A percentile compares a stretch with the other conserved stretches of the same genome.
Conservation (phyloP, 1,140 invertebrate genomes). For the Ladona fulva region DNA sequence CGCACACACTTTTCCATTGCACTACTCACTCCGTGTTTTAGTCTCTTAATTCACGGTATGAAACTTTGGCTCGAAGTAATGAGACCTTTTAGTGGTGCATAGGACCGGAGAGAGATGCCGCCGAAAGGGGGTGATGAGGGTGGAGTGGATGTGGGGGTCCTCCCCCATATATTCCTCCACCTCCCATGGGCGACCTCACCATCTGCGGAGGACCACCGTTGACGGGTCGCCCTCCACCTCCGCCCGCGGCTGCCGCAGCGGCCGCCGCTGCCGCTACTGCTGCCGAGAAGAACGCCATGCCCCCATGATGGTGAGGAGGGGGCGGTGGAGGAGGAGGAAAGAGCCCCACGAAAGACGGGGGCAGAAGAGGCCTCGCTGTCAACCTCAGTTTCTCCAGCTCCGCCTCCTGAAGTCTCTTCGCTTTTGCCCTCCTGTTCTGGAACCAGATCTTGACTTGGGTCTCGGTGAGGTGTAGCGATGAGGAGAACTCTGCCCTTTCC, state of each 20-base stretch:
- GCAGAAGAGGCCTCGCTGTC: constrained; percentile 50
- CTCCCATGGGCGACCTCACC: neutral
- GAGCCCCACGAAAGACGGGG: constrained; percentile 27
- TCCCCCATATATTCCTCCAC: neutral
- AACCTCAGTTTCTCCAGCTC: constrained; percentile 83
- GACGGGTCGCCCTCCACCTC: neutral
- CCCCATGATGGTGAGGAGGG: neutral
- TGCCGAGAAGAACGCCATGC: neutral
- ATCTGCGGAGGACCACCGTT: neutral
- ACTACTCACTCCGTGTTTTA: no score
- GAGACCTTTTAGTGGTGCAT: neutral
- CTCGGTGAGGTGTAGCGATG: constrained; percentile 86
- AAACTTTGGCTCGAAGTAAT: neutral
- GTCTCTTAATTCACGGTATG: neutral
- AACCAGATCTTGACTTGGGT: constrained; percentile 98
- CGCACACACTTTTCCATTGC: no score
- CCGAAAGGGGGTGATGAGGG: neutral
- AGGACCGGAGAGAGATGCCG: neutral
- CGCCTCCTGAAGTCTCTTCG: constrained; percentile 88
- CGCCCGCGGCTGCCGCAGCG: neutral
- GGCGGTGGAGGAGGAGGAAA: constrained; percentile 1
- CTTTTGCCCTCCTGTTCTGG: constrained; percentile 90
- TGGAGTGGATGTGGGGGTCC: neutral
- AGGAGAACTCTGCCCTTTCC: constrained; percentile 92
- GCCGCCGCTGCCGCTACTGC: neutral